Evolutionary conservation across 2,797 vertebrate species (phyloP).

Genomic region (Masticophis lateralis): DNA sequence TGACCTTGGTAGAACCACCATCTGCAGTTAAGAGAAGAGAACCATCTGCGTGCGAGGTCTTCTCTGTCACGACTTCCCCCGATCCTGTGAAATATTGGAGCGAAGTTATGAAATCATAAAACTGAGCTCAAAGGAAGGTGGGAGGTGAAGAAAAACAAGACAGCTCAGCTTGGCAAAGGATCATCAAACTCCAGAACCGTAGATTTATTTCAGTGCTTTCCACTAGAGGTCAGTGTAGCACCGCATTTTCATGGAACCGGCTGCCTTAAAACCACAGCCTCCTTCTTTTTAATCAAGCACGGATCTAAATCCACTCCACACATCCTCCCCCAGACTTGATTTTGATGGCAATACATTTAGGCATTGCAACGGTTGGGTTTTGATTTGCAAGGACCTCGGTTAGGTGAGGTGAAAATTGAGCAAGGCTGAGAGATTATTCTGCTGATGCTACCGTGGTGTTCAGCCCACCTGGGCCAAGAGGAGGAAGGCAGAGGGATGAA

Average conservation of each 20-base stretch:
- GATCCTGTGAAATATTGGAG: neutral
- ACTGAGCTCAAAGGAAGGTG: neutral
- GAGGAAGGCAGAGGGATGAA: neutral
- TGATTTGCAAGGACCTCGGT: conserved; percentile 48
- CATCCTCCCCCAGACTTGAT: conserved; percentile 38
- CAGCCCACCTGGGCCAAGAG: too few species aligned
- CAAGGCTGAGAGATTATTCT: conserved; percentile 34
- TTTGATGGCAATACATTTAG: conserved; percentile 62
- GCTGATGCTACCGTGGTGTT: neutral
- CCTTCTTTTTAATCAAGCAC: conserved; percentile 10
- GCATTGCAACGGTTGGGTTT: conserved; percentile 48
- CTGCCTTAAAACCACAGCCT: neutral
- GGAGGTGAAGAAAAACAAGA: neutral
- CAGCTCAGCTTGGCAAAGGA: too few species aligned
- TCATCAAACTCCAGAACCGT: neutral
- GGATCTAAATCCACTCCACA: conserved; percentile 35
- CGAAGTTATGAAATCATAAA: neutral
- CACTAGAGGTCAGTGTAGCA: conserved; percentile 74
- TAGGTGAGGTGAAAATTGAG: conserved; percentile 31
- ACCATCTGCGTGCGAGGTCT: rapidly evolving
- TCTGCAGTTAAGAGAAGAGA: neutral
- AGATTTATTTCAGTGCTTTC: conserved; percentile 42
- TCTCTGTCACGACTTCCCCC: neutral
- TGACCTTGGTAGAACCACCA: conserved; percentile 50
- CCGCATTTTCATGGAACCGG: neutral